Evolutionary conservation across 2,888 invertebrate genomes (phyloP).

Genomic region (Phyto melanocephala): DNA sequence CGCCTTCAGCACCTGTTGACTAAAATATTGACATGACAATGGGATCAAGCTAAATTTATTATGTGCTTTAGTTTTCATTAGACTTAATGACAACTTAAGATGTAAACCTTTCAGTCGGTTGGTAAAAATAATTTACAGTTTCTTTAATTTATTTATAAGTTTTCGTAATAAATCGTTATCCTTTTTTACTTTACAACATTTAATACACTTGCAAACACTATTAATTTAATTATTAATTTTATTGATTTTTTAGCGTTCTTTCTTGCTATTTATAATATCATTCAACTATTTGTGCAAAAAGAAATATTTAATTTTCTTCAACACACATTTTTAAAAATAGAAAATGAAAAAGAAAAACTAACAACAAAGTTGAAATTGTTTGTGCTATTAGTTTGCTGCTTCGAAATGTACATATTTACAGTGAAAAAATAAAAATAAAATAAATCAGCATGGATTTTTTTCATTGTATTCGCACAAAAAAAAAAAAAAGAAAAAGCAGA

Average conservation of each 20-base stretch:
- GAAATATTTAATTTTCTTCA: background rate
- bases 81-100: no score
- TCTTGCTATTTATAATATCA: conserved; percentile 42
- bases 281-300: conserved; percentile 30
- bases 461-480: conserved; percentile 25
- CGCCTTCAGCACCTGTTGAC: background rate
- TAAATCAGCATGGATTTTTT: conserved; percentile 2
- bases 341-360: background rate
- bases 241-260: conserved; percentile 42
- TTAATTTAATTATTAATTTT: conserved; percentile 31
- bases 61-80: no score
- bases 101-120: no score
- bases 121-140: background rate
- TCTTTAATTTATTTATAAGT: background rate
- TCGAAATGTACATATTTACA: conserved; percentile 12
- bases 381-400: background rate
- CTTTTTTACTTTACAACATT: background rate
- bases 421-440: background rate
- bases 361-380: conserved; percentile 13
- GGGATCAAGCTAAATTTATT: no score
- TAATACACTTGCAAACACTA: background rate
- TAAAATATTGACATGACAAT: no score
- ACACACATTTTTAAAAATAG: conserved; percentile 4
- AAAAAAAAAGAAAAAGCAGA: background rate
- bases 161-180: background rate